Evolutionary conservation across 2,888 invertebrate species (phyloP).

Genomic region (Argyra leucocephala): DNA sequence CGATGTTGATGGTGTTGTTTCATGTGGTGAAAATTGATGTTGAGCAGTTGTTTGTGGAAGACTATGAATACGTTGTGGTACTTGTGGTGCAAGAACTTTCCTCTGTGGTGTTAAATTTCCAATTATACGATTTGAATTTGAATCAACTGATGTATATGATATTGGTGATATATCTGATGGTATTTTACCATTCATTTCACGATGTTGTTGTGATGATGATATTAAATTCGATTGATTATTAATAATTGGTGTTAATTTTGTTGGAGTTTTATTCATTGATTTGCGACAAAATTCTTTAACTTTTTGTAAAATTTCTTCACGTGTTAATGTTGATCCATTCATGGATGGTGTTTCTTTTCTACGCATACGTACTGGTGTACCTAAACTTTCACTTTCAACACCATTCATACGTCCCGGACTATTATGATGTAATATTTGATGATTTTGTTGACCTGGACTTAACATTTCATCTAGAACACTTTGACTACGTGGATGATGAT

Average conservation of each 20-base stretch:
- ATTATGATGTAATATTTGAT: slow-evolving; percentile 24
- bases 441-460: slow-evolving; percentile 14
- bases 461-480: slow-evolving; percentile 38
- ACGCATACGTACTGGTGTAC: slow-evolving; percentile 20
- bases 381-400: slow-evolving; percentile 17
- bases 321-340: slow-evolving; percentile 33
- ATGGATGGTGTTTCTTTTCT: slow-evolving; percentile 23
- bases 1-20: slow-evolving; percentile 24
- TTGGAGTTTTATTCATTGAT: slow-evolving; percentile 37
- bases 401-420: slow-evolving; percentile 27
- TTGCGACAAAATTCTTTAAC: slow-evolving; percentile 42
- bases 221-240: neutral
- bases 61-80: slow-evolving; percentile 38
- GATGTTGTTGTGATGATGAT: neutral
- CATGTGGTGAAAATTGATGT: slow-evolving; percentile 21
- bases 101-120: slow-evolving; percentile 23
- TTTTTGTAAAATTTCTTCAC: slow-evolving; percentile 40
- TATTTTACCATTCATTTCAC: slow-evolving; percentile 21
- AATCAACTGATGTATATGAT: slow-evolving; percentile 39
- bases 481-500: slow-evolving; percentile 33
- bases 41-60: slow-evolving; percentile 30
- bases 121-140: slow-evolving; percentile 21
- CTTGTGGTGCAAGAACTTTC: slow-evolving; percentile 35
- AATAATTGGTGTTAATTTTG: slow-evolving; percentile 18
- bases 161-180: slow-evolving; percentile 37